A percentile compares a stretch with the other conserved stretches of the same genome.
phyloP scores from a whole-genome alignment of 2,113 vertebrate genomes.

The Willisornis vidua region DNA sequence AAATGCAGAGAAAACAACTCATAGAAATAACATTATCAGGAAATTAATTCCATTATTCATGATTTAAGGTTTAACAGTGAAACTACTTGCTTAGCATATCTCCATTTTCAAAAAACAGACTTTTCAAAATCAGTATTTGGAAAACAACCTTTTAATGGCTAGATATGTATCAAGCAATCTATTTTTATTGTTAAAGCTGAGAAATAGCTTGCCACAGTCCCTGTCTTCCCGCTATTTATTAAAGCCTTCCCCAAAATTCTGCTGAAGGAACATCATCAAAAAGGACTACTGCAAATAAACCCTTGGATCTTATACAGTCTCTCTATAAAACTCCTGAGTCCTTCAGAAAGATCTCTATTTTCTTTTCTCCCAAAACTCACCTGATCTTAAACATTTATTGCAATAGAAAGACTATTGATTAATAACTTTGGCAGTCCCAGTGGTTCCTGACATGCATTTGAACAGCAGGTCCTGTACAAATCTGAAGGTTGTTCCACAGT shows the following conservation, averaged over 20 bases:
- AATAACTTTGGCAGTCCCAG: neutral
- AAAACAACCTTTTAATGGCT: neutral
- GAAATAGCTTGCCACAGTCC: neutral
- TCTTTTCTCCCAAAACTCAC: neutral
- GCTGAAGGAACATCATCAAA: neutral
- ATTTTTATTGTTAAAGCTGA: neutral
- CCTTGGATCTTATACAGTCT: neutral
- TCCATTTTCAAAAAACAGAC: neutral
- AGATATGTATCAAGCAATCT: neutral
- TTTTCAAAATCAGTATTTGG: neutral
- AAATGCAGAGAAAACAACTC: constrained; percentile 46
- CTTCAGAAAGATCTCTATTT: neutral
- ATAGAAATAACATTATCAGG: constrained; percentile 1
- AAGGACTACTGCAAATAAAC: neutral
- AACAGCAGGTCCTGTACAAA: neutral
- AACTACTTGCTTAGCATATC: neutral
- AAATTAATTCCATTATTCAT: constrained; percentile 68
- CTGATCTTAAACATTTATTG: neutral
- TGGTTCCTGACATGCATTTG: neutral
- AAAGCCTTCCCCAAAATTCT: neutral
- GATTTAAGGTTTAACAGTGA: neutral
- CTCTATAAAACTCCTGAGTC: neutral
- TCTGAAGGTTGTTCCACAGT: neutral
- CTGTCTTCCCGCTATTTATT: neutral
- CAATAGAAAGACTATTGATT: neutral